Evolutionary conservation across 2,113 vertebrate species (phyloP), one percentile per base, ranked within the genome.

Genomic region (Chaetodon auriga): DNA sequence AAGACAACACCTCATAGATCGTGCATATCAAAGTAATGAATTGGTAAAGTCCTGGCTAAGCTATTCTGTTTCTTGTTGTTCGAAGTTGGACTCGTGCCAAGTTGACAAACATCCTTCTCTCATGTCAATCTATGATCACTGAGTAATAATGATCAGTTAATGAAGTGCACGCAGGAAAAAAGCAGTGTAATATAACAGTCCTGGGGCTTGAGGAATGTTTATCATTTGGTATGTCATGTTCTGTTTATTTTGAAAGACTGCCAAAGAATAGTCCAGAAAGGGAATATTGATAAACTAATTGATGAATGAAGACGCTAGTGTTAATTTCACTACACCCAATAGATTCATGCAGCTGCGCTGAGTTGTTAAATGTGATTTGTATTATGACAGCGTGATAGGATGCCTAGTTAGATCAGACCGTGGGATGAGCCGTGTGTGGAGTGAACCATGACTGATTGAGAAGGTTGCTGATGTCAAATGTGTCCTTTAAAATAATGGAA

Each of bases 11-110:
- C 65, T 75, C 74, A 48, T 69, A 68, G 65, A 92, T 77, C 66
- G 75, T 72, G 58, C 63, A 65, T 66, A 76, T 90, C 80, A 83
- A 81, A 79, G 76, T 89, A 87, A 92, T 89, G 88, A 90, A 85
- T 75, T 63, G 75, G 53, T 60, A 35, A 62, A 69, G 70, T 75
- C 54, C 78, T 53, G 16, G 15, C 54, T 25, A 54, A 81, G 75
- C 62, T 73, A 11, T 75, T 80, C 57, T 55, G 9, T 64, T 78
- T 71, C 58, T 80, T 60, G 55, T 30, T 57, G 21, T 70, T 80
- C 53, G 3, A 45, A 48, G 53, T 80, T 86, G 78, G 46, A 86
- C 23, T 76, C 66, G 76, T 68, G 68, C 66, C 77, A 21, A 48
- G 38, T 54, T 80, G 75, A 83, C 74, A 75, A 84, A 81, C 75